phyloP scores from a whole-genome alignment of 1,140 invertebrate species.

The Drosophila burlai region DNA sequence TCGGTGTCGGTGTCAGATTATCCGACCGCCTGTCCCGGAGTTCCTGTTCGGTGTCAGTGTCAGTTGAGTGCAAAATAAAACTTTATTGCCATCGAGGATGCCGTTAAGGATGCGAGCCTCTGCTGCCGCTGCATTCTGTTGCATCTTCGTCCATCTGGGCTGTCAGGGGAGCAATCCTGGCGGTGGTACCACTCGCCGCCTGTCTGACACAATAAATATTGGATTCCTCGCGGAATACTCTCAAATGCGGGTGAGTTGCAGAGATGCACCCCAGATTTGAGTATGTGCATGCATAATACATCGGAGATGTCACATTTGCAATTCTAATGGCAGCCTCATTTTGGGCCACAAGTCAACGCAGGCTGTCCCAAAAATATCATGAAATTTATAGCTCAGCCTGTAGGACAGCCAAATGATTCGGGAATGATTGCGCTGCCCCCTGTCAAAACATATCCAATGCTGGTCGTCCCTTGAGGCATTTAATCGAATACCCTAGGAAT shows the following conservation, averaged over 20 bases:
- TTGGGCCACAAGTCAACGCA: constrained; percentile 30
- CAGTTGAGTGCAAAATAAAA: constrained; percentile 62
- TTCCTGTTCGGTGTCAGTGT: constrained; percentile 25
- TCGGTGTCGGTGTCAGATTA: constrained; percentile 10
- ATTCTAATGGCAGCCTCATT: constrained; percentile 34
- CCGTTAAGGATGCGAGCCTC: constrained; percentile 26
- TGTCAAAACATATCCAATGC: not conserved
- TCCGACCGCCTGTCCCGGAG: constrained; percentile 1
- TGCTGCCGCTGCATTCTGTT: constrained; percentile 32
- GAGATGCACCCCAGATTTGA: constrained; percentile 2
- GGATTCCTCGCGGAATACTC: constrained; percentile 80
- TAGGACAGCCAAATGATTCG: constrained; percentile 4
- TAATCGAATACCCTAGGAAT: constrained; percentile 8
- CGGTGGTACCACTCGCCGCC: constrained; percentile 17
- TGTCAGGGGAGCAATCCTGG: constrained; percentile 23
- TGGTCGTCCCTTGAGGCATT: constrained; percentile 9
- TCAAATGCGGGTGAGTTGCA: constrained; percentile 71
- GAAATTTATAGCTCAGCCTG: constrained; percentile 19
- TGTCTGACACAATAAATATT: constrained; percentile 78
- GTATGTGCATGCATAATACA: constrained; percentile 45
- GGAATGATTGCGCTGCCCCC: constrained; percentile 1
- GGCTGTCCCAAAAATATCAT: constrained; percentile 35
- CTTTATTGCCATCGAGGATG: constrained; percentile 64
- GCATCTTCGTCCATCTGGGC: constrained; percentile 28
- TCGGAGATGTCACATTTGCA: constrained; percentile 26